phyloP scores from a whole-genome alignment of 1,140 invertebrate species.

The Megalopta genalis region DNA sequence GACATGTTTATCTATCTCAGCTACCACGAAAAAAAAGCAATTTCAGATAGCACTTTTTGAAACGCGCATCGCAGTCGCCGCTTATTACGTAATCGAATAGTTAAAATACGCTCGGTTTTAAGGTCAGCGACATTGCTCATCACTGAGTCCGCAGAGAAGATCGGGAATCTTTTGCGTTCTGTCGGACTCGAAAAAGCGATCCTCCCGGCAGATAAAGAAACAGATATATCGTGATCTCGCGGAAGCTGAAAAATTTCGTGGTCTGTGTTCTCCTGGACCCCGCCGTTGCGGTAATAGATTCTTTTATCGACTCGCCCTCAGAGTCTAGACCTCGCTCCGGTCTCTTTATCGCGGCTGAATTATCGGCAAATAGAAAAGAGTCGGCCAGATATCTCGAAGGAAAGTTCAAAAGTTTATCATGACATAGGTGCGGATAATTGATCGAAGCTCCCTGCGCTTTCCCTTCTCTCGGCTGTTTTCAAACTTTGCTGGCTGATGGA shows the following conservation, averaged over 20 bases:
- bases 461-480: conserved; percentile 21
- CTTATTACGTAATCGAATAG: too few relatives aligned
- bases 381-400: conserved; percentile 30
- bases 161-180: conserved; percentile 39
- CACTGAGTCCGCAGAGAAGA: conserved; percentile 35
- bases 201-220: conserved; percentile 55
- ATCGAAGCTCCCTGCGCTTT: conserved; percentile 25
- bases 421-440: conserved; percentile 60
- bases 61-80: too few relatives aligned
- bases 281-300: conserved; percentile 67
- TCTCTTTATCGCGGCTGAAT: conserved; percentile 67
- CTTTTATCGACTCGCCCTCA: conserved; percentile 64
- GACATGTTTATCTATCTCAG: too few relatives aligned
- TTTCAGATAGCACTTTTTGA: too few relatives aligned
- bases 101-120: background rate
- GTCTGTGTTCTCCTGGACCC: conserved; percentile 21
- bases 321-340: conserved; percentile 43
- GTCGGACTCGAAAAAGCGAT: conserved; percentile 19
- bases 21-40: too few relatives aligned
- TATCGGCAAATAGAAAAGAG: conserved; percentile 69
- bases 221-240: conserved; percentile 54
- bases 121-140: conserved; percentile 31
- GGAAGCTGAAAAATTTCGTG: conserved; percentile 55
- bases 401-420: conserved; percentile 57
- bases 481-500: conserved; percentile 20